Base-by-base conservation (phyloP, 2,888 invertebrate species). In the Heteromyza rotundicornis region DNA sequence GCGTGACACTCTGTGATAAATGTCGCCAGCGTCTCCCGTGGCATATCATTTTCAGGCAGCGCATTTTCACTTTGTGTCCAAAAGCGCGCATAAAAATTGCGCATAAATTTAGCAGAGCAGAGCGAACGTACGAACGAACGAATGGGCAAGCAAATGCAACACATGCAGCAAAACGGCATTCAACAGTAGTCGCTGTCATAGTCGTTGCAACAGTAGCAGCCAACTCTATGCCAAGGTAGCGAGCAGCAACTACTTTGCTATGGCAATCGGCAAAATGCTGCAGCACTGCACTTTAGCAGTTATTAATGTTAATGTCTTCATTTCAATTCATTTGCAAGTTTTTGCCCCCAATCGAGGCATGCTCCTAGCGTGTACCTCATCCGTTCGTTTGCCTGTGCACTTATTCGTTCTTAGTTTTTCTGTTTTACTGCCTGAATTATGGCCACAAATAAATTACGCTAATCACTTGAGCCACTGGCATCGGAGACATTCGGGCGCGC, bases 231-330 rank as follows among this genome's bases (percentile, higher is more conserved):
- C 27, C 16, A 35, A 5, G 27, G 52, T 17, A 20, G 35, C 36
- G 35, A 36, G 35, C 17, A n/a, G n/a, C 12, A 10, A 36, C 35
- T 20, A 40, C 35, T n/a, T 47, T 8, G 8, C 23, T 22, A 27
- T 12, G 36, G 56, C 17, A n/a, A n/a, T 23, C 35, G 55, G 27
- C 49, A 44, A 24, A n/a, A 14, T 23, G 19, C 57, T 23, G 27
- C 49, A 47, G 56, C 44, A 50, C 20, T 52, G 32, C 52, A 56
- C 51, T 20, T 63, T 59, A 55, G 59, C 68, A 72, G 69, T 74
- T 75, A 74, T 75, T 66, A 68, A 74, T 74, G 74, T 68, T 74
- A 75, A 74, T 75, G 66, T 71, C 74, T 74, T 72, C 75, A 74
- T 74, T 75, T 72, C 75, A 62, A 64, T 70, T 68, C 67, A 70